Conservation (phyloP, 1,140 invertebrate species). For the Drosophila orosa region DNA sequence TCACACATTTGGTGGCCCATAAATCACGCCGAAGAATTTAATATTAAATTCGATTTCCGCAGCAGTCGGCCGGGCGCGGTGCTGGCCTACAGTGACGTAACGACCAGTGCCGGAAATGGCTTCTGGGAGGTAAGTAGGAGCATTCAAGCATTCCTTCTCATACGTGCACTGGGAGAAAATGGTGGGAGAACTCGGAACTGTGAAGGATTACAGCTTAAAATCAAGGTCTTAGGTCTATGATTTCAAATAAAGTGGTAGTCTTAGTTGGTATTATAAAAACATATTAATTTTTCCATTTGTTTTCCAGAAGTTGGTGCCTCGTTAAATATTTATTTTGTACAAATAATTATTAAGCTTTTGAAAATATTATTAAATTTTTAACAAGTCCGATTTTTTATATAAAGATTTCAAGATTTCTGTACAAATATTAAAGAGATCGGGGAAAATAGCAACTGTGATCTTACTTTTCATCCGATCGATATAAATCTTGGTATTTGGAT, state of each 20-base stretch:
- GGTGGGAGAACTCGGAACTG: neutral
- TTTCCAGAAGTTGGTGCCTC: too few species aligned
- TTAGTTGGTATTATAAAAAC: neutral
- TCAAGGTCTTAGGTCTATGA: neutral
- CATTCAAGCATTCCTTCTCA: constrained; percentile 72
- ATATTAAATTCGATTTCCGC: constrained; percentile 94
- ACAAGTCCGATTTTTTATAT: too few species aligned
- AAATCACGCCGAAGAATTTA: constrained; percentile 89
- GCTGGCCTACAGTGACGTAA: constrained; percentile 92
- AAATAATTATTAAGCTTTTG: too few species aligned
- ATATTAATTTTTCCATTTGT: too few species aligned
- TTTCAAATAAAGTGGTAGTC: too few species aligned
- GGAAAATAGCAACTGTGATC: neutral
- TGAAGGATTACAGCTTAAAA: neutral
- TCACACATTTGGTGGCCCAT: constrained; percentile 94
- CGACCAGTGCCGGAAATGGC: constrained; percentile 88
- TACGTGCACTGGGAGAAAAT: constrained; percentile 18
- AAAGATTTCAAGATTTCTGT: too few species aligned
- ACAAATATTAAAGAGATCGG: too few species aligned
- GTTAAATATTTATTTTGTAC: too few species aligned
- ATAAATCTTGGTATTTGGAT: neutral
- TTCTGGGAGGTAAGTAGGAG: constrained; percentile 92
- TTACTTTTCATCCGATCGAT: too few species aligned
- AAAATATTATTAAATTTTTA: too few species aligned
- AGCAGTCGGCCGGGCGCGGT: constrained; percentile 93